A percentile compares a stretch with the other conserved stretches of the same genome.
These are phyloP conservation scores for Dendrophyllia cribrosa DNA, from an alignment of 64 coral and sea anemone species.

Conservation along the genomic window DNA sequence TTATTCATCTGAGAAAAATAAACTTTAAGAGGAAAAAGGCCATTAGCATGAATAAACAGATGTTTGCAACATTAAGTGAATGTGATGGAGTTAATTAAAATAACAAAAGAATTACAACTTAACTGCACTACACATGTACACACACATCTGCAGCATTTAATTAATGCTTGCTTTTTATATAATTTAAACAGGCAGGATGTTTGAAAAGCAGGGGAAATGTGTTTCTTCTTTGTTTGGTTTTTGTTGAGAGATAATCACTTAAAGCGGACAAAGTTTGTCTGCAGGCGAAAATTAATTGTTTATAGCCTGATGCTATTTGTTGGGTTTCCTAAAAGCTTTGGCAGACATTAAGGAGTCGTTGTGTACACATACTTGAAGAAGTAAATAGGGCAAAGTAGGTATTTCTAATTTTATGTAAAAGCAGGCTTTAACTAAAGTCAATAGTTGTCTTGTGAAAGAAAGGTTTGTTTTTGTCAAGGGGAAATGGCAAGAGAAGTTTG, in stretches of 20 bases:
- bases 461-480: too few relatives aligned
- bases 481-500: too few relatives aligned
- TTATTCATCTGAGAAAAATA: neutral
- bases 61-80: conserved; percentile 44
- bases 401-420: conserved; percentile 7
- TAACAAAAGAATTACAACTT: conserved; percentile 7
- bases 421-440: neutral
- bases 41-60: conserved; percentile 28
- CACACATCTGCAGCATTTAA: neutral
- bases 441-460: too few relatives aligned
- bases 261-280: neutral
- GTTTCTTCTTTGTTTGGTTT: conserved; percentile 13
- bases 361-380: neutral
- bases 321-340: conserved; percentile 26
- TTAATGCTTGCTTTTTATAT: neutral
- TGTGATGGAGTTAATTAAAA: neutral
- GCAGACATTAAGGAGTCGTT: neutral
- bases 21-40: neutral
- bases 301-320: neutral
- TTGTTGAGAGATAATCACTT: conserved; percentile 14
- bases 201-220: conserved; percentile 7
- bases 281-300: neutral
- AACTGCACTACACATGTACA: conserved; percentile 32
- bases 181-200: conserved; percentile 23
- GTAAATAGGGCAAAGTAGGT: neutral